Evolutionary conservation across 35 echinoderm and acorn worm genomes (phyloP).

Genomic region (Ophiothrix spiculata): DNA sequence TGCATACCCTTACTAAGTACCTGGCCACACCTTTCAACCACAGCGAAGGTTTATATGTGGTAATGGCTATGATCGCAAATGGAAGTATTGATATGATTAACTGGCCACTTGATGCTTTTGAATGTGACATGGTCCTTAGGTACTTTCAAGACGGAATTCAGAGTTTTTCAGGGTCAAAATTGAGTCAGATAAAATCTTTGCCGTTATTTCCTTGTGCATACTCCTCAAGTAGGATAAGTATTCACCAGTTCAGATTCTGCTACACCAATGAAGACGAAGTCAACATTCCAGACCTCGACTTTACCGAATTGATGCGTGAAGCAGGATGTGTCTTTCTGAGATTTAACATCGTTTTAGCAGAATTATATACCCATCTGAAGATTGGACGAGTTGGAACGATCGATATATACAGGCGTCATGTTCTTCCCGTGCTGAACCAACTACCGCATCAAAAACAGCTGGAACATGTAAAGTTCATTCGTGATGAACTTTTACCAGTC

Average conservation of each 20-base stretch:
- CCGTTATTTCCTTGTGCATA: not conserved
- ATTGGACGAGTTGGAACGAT: not conserved
- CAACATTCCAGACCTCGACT: not conserved
- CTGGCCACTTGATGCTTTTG: not conserved
- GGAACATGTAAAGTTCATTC: not conserved
- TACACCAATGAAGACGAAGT: not conserved
- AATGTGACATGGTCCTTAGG: not conserved
- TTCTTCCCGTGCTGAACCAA: not conserved
- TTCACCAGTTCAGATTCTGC: not conserved
- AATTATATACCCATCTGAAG: not conserved
- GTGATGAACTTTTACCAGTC: not conserved
- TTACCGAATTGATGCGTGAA: not conserved
- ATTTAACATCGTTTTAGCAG: not conserved
- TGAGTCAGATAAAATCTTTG: not conserved
- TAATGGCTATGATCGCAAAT: too few relatives aligned
- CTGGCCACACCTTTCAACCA: too few relatives aligned
- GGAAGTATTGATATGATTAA: too few relatives aligned
- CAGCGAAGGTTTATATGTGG: too few relatives aligned
- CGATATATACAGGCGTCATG: not conserved
- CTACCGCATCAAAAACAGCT: not conserved
- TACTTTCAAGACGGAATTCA: constrained; percentile 1
- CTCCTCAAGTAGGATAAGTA: not conserved
- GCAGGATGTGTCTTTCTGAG: not conserved
- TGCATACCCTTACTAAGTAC: too few relatives aligned
- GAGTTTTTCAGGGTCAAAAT: not conserved